A percentile compares a stretch with the other conserved stretches of the same genome.
These are phyloP conservation scores for Coturnix japonica DNA, from an alignment of 2,113 vertebrate genomes.

Conservation along the genomic window DNA sequence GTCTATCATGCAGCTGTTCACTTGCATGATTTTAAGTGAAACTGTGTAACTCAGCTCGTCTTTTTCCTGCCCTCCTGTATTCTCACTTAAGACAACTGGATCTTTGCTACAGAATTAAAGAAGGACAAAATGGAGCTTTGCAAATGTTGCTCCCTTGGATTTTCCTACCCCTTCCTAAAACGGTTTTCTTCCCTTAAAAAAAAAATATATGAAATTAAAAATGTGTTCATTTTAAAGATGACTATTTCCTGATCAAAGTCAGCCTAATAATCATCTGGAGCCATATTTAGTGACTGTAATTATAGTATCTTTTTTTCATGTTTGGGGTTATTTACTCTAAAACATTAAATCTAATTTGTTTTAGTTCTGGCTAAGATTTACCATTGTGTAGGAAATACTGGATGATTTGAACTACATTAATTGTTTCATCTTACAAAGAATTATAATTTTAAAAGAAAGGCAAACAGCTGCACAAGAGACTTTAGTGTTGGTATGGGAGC, in stretches of 20 bases:
- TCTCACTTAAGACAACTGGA: background rate
- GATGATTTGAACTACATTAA: background rate
- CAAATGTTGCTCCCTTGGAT: background rate
- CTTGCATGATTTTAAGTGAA: background rate
- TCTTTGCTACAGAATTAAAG: constrained; percentile 17
- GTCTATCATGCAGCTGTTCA: background rate
- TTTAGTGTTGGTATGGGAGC: background rate
- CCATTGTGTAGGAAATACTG: background rate
- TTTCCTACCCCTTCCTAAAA: constrained; percentile 16
- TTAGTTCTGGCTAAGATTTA: background rate
- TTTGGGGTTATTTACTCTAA: constrained; percentile 4
- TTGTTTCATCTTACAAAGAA: background rate
- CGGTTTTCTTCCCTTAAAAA: background rate
- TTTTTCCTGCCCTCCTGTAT: background rate
- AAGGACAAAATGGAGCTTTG: background rate
- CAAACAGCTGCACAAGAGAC: background rate
- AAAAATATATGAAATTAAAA: too few relatives aligned
- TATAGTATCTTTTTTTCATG: constrained; percentile 45
- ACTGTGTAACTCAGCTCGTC: constrained; percentile 18
- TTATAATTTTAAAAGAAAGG: background rate
- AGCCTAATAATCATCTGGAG: constrained; percentile 25
- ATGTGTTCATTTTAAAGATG: background rate
- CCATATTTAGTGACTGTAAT: constrained; percentile 28
- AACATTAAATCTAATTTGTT: background rate
- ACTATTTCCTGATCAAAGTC: background rate